Conservation (phyloP, 2,888 invertebrate species). For the Drosophila antonietae region DNA sequence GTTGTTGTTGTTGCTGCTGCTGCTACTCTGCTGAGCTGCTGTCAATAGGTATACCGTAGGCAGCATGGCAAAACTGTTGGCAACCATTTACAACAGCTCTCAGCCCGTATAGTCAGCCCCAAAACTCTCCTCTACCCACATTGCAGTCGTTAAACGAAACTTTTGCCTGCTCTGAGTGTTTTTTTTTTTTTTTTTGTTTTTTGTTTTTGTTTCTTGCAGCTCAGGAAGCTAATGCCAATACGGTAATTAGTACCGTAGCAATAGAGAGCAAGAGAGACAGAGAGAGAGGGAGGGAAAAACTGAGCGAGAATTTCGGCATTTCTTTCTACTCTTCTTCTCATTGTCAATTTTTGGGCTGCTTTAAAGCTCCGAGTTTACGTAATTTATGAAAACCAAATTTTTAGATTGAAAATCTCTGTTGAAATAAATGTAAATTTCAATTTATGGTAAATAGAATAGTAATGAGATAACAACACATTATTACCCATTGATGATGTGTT, state of each 20-base stretch:
- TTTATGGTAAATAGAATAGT: background rate
- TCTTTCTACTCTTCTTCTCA: background rate
- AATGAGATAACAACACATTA: background rate
- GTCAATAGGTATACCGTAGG: conserved; percentile 53
- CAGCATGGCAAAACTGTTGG: conserved; percentile 26
- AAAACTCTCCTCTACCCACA: background rate
- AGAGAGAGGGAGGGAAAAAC: background rate
- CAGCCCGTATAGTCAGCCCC: background rate
- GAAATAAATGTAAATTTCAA: background rate
- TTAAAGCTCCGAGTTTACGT: background rate
- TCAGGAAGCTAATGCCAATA: conserved; percentile 34
- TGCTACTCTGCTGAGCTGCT: conserved; percentile 26
- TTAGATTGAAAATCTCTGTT: background rate
- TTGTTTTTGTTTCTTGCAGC: conserved; percentile 4
- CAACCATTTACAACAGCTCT: conserved; percentile 31
- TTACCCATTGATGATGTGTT: background rate
- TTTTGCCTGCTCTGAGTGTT: background rate
- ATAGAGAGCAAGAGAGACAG: background rate
- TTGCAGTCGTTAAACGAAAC: conserved; percentile 12
- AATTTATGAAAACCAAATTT: background rate
- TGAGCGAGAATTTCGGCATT: background rate
- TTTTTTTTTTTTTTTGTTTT: background rate
- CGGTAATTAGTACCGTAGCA: conserved; percentile 28
- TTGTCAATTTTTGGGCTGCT: background rate
- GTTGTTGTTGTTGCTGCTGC: conserved; percentile 22